phyloP scores from a whole-genome alignment of 2,888 invertebrate species.

The Lycia hirtaria region DNA sequence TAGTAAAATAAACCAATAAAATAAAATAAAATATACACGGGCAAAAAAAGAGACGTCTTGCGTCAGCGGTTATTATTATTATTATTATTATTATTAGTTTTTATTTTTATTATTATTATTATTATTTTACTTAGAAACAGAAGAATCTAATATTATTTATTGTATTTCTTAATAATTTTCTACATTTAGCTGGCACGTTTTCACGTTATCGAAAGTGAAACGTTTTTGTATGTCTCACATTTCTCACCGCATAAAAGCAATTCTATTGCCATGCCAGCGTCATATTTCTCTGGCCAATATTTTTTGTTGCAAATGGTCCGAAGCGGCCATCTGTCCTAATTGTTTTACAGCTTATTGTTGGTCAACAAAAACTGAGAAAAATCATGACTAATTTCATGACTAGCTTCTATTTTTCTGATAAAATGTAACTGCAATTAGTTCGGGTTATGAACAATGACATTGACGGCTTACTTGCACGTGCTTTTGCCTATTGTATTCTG shows the following conservation, averaged over 20 bases:
- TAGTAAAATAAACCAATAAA: too few species aligned
- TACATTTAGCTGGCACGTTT: background rate
- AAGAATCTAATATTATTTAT: background rate
- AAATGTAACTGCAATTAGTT: slow-evolving; percentile 48
- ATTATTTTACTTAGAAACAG: background rate
- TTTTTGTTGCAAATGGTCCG: slow-evolving; percentile 64
- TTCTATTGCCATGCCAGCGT: slow-evolving; percentile 64
- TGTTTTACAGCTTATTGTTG: slow-evolving; percentile 70
- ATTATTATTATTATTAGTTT: too few species aligned
- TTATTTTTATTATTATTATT: too few species aligned
- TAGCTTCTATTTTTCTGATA: slow-evolving; percentile 39
- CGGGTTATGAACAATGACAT: slow-evolving; percentile 37
- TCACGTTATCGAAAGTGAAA: background rate
- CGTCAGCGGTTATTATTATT: too few species aligned
- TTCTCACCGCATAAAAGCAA: slow-evolving; percentile 29
- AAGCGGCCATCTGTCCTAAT: slow-evolving; percentile 73
- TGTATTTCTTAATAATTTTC: background rate
- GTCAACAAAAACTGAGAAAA: slow-evolving; percentile 44
- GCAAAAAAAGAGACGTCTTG: too few species aligned
- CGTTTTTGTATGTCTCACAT: background rate
- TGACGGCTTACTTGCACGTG: slow-evolving; percentile 55
- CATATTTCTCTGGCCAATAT: slow-evolving; percentile 66
- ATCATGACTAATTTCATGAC: slow-evolving; percentile 39
- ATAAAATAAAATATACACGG: too few species aligned
- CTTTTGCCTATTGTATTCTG: slow-evolving; percentile 47